A percentile compares a stretch with the other conserved stretches of the same genome.
phyloP scores from a whole-genome alignment of 2,888 invertebrate species.

The Argynnis bischoffii region DNA sequence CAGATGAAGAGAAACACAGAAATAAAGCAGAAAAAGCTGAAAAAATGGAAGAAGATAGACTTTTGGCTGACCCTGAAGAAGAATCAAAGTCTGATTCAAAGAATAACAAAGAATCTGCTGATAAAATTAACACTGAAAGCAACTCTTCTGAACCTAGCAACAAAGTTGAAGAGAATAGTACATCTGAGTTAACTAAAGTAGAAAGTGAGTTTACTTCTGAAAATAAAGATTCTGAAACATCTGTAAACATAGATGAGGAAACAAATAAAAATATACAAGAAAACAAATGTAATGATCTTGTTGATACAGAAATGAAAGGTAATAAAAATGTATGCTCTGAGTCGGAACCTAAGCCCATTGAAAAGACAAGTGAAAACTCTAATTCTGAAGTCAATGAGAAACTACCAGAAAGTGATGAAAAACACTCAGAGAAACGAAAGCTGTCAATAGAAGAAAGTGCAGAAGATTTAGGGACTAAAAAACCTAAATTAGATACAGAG shows the following conservation, averaged over 20 bases:
- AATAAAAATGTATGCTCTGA: not conserved
- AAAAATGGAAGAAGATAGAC: conserved; percentile 40
- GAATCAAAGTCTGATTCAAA: conserved; percentile 16
- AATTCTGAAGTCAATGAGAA: conserved; percentile 21
- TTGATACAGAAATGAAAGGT: conserved; percentile 4
- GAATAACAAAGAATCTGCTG: conserved; percentile 16
- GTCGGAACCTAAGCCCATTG: not conserved
- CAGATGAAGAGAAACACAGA: conserved; percentile 14
- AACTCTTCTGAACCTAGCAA: not conserved
- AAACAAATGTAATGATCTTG: not conserved
- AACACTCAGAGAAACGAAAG: conserved; percentile 62
- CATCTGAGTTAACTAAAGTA: not conserved
- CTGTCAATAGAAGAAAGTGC: conserved; percentile 50
- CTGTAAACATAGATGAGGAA: not conserved
- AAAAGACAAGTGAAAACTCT: conserved; percentile 4
- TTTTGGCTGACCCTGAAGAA: conserved; percentile 36
- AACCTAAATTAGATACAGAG: conserved; percentile 53
- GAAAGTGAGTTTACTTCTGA: not conserved
- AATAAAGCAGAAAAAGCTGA: conserved; percentile 28
- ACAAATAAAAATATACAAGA: not conserved
- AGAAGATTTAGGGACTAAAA: conserved; percentile 51
- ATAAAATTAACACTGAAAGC: not conserved
- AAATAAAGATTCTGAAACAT: not conserved
- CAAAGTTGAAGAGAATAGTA: not conserved
- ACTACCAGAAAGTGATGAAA: conserved; percentile 29